Conservation (phyloP, 2,113 vertebrate genomes). For the Steatornis caripensis region DNA sequence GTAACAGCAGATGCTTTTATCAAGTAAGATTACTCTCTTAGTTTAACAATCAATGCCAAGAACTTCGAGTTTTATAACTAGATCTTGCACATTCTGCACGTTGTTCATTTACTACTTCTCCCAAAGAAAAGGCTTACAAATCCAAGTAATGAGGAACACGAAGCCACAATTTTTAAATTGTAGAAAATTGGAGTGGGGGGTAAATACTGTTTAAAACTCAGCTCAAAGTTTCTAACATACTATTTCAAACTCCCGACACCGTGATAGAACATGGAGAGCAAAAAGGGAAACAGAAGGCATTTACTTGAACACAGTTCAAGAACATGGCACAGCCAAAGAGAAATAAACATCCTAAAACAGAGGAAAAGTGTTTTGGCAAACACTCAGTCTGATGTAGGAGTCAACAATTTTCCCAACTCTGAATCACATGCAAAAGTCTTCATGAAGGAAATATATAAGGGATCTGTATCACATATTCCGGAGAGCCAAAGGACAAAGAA, state of each 20-base stretch:
- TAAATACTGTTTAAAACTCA: too few relatives aligned
- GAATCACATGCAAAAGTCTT: not conserved
- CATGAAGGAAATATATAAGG: not conserved
- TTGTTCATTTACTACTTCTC: not conserved
- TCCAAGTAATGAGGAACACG: not conserved
- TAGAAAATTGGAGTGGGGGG: fast-evolving
- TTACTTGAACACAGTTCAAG: not conserved
- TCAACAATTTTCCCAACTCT: not conserved
- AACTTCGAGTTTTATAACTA: not conserved
- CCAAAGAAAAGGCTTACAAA: not conserved
- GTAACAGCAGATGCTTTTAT: not conserved
- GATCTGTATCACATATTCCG: not conserved
- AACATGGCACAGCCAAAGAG: not conserved
- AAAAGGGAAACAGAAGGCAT: not conserved
- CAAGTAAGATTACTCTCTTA: not conserved
- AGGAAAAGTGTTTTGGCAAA: not conserved
- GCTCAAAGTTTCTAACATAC: not conserved
- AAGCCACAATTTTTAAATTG: not conserved
- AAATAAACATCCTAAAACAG: not conserved
- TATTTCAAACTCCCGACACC: not conserved
- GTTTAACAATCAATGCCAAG: not conserved
- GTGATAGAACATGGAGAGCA: not conserved
- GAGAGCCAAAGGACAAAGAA: not conserved
- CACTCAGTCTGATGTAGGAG: not conserved
- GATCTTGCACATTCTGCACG: not conserved